These are phyloP conservation scores for Shinisaurus crocodilurus DNA, from an alignment of 2,113 vertebrate species.

Conservation along the genomic window DNA sequence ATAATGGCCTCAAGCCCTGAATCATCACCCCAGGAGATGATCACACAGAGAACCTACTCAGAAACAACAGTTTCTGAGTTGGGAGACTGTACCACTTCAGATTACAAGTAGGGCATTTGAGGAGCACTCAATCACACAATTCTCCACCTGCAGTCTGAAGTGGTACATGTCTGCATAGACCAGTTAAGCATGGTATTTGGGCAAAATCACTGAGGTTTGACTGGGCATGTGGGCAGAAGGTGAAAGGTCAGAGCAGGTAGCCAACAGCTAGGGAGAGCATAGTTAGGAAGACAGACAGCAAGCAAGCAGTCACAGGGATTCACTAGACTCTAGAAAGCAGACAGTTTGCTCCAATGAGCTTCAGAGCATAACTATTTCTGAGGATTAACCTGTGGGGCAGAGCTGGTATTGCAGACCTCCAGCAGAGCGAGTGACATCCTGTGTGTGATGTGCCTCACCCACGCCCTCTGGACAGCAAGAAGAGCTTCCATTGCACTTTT, in stretches of 20 bases:
- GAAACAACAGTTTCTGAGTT: neutral
- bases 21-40: neutral
- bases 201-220: neutral
- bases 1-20: neutral
- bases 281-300: neutral
- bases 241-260: neutral
- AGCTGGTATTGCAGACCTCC: conserved; percentile 60
- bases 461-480: conserved; percentile 55
- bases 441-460: conserved; percentile 15
- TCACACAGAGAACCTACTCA: neutral
- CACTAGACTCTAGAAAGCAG: neutral
- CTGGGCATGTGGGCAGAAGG: too few species aligned
- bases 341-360: too few species aligned
- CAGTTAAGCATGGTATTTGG: neutral
- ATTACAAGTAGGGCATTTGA: neutral
- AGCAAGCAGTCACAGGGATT: neutral
- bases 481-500: conserved; percentile 69
- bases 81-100: neutral
- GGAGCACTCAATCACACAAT: neutral
- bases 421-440: neutral
- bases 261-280: neutral
- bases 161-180: neutral
- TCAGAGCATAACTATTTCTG: too few species aligned
- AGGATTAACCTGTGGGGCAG: conserved; percentile 74
- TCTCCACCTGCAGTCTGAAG: neutral